Base-by-base conservation (phyloP, 2,113 vertebrate genomes). In the Capreolus pygargus region DNA sequence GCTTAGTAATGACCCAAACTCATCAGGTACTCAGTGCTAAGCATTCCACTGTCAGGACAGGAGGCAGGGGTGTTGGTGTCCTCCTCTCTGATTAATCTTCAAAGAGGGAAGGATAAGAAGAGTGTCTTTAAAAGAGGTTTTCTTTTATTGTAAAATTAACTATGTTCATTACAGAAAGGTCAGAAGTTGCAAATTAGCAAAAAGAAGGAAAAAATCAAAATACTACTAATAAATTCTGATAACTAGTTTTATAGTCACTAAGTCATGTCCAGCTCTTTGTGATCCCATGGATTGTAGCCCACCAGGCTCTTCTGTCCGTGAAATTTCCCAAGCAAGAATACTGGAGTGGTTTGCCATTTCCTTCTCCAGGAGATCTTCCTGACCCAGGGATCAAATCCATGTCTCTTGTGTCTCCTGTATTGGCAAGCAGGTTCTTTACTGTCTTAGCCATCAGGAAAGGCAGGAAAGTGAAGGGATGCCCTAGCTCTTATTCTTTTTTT, bases 121-220 rank as follows among this genome's bases (percentile, higher is more conserved):
- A 85, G 21, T 64, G 39, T 81, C 89, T 92, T 86, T 81, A 52
- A 79, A 89, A 16, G 60, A 81, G 36, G 6, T 91, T 70, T 91
- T 11, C 10, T 91, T 87, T 86, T 57, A 93, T 81, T 97, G 39
- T 30, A 36, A 57, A 95, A 82, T 83, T 94, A 95, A 94, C 33
- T 13, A 83, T 57, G 30, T 17, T 92, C 12, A 79, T 84, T 96
- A 61, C 17, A 84, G 47, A 95, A 92, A 95, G 28, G 36, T 83
- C 52, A 92, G 60, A 83, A 96, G 55, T 36, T 83, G 15, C 45
- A 96, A 95, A 89, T 94, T 95, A 89, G 82, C 36, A 94, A 95
- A 89, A 92, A 33, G 36, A 33, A 95, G 64, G 78, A 95, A 86
- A 43, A 96, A 61, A 64, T 92, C 27, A 60, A 96, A 96, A 93